These are phyloP conservation scores for Monochamus saltuarius DNA, from an alignment of 1,140 invertebrate genomes.

Conservation along the genomic window DNA sequence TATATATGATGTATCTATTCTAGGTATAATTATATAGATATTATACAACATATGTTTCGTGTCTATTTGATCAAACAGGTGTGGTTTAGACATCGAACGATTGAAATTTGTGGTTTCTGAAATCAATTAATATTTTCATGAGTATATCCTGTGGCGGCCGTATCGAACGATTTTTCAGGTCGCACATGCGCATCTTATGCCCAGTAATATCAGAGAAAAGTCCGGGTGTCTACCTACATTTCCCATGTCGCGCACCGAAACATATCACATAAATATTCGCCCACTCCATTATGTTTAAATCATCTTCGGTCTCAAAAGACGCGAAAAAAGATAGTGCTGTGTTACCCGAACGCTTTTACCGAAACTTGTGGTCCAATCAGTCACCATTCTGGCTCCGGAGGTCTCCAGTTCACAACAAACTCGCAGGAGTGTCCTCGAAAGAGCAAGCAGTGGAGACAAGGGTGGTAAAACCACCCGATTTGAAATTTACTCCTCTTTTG, in stretches of 20 bases:
- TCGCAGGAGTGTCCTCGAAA: slow-evolving; percentile 12
- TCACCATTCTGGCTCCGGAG: slow-evolving; percentile 42
- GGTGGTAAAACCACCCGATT: slow-evolving; percentile 3
- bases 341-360: slow-evolving; percentile 24
- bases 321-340: slow-evolving; percentile 19
- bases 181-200: slow-evolving; percentile 5
- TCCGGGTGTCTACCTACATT: slow-evolving; percentile 2
- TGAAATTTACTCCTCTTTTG: slow-evolving; percentile 20
- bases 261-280: slow-evolving; percentile 30
- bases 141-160: too few species aligned
- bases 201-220: background rate
- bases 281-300: slow-evolving; percentile 39
- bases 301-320: slow-evolving; percentile 21
- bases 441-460: slow-evolving; percentile 28
- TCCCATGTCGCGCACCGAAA: slow-evolving; percentile 38
- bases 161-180: background rate
- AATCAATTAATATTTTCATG: too few species aligned
- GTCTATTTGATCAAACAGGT: too few species aligned
- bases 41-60: too few species aligned
- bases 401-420: slow-evolving; percentile 35
- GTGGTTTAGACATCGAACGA: too few species aligned
- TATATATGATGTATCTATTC: too few species aligned
- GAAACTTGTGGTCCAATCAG: slow-evolving; percentile 21
- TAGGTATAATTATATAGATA: too few species aligned
- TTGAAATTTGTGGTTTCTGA: too few species aligned